Evolutionary conservation across 2,113 vertebrate species (phyloP), one percentile per base, ranked within the genome.

Genomic region (Myrmecophaga tridactyla): DNA sequence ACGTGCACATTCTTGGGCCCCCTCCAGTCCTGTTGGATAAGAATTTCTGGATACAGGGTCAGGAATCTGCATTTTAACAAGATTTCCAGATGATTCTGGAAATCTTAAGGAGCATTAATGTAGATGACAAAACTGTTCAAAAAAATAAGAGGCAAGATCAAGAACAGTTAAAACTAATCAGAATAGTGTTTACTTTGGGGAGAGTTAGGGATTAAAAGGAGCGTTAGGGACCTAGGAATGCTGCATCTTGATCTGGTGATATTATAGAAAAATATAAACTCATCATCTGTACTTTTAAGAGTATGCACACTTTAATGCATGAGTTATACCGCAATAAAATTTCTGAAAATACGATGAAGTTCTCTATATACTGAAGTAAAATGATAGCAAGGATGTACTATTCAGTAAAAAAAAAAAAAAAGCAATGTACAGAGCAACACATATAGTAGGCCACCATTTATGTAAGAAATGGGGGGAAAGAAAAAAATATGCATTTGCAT

Each of bases 151-250:
- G 21, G 72, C 36, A 90, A 80, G 75, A 73, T 4, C 29, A 21
- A 56, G 25, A 88, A 29, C 25, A 34, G 41, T 39, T 62, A n/a
- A 96, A 77, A 56, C 17, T 13, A 34, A 84, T 25, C 9, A 46
- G 27, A 60, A 4, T 0, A 5, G 65, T 3, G 8, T 51, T 15
- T 13, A 23, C 34, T 69, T 4, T n/a, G 34, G n/a, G 36, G 21
- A 70, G 53, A 3, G 34, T 17, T 27, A 8, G 0, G 9, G 58
- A 60, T 62, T 9, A 0, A 21, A 3, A 93, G 27, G 4, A 60
- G 58, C 41, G 13, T 0, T 3, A 78, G 53, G 36, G 83, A 29
- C 56, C 12, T 1, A 2, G 31, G 17, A 10, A 14, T 1, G 11
- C 15, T 21, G 13, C 1, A 7, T 29, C 63, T 58, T 14, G 48